These are phyloP conservation scores for Hyalella azteca DNA, from an alignment of 2,888 invertebrate species.

Conservation along the genomic window DNA sequence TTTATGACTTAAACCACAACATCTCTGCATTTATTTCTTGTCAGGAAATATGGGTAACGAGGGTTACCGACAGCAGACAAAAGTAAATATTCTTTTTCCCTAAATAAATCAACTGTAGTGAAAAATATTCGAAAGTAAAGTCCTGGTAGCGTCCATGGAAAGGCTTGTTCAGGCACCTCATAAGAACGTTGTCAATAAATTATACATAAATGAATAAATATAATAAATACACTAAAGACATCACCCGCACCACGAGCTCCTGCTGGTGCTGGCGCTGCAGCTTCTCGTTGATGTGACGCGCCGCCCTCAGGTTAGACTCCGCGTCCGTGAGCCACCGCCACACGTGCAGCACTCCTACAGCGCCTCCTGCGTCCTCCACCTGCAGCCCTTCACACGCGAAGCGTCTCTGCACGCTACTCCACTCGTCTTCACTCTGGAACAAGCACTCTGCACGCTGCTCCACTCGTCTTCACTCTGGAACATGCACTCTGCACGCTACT, in stretches of 20 bases:
- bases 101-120: too few relatives aligned
- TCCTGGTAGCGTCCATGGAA: too few relatives aligned
- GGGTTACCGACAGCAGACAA: too few relatives aligned
- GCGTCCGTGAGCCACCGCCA: conserved; percentile 65
- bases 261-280: conserved; percentile 63
- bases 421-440: conserved; percentile 62
- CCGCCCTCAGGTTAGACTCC: conserved; percentile 64
- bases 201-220: too few relatives aligned
- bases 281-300: conserved; percentile 64
- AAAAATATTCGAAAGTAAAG: too few relatives aligned
- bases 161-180: too few relatives aligned
- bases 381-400: conserved; percentile 64
- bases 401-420: conserved; percentile 62
- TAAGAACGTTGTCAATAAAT: too few relatives aligned
- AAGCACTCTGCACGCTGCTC: conserved; percentile 62
- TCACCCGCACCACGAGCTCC: conserved; percentile 60
- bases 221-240: too few relatives aligned
- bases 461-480: conserved; percentile 62
- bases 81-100: too few relatives aligned
- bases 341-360: conserved; percentile 62
- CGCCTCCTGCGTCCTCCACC: conserved; percentile 61
- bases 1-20: too few relatives aligned
- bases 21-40: too few relatives aligned
- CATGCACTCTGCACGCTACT: conserved; percentile 62
- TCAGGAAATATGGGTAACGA: too few relatives aligned